Evolutionary conservation across 2,888 invertebrate species (phyloP), one percentile per base, ranked within the genome.

Genomic region (Serrognathus titanus): DNA sequence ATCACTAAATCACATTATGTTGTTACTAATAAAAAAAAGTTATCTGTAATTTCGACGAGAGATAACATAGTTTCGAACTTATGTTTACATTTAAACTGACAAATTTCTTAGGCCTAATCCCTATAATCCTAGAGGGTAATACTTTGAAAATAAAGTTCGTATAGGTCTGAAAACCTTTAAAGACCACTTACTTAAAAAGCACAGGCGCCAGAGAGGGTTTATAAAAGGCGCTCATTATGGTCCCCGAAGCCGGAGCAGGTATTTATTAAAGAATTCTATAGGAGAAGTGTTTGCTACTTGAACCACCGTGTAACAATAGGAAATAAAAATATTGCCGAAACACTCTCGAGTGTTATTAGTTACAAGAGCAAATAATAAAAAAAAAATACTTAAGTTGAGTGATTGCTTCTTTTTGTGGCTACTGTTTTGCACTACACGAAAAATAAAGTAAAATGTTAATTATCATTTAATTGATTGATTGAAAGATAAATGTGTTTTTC

Each of bases 271-370:
- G 67, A 65, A 43, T 69, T 72, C 71, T 71, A 69, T 65, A 60
- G 62, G 65, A 69, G 67, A 64, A 71, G 69, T 72, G 71, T 71
- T 71, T 71, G 66, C 71, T 68, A 69, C 71, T 72, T 66, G 60
- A 61, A 65, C 68, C 66, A 68, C 62, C 60, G 63, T 61, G 53
- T 58, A 64, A 72, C 69, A 69, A 70, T 66, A 62, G 65, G 58
- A 64, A 67, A 69, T 58, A 60, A 66, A 69, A 68, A 66, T 60
- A 43, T 43, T 48, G 48, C 36, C 10, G 48, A 37, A 35, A 48
- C 37, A 48, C 48, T 48, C 35, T 16, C 35, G 38, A 35, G 48
- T 48, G 48, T 48, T 48, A 37, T 48, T 37, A 48, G 48, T 48
- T 48, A 37, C 48, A 48, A 37, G 36, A 16, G 48, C 37, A 37